Percentiles rank a stretch among this genome's conserved stretches.
These are phyloP conservation scores for Lophius piscatorius DNA, from an alignment of 2,113 vertebrate genomes.

Conservation along the genomic window DNA sequence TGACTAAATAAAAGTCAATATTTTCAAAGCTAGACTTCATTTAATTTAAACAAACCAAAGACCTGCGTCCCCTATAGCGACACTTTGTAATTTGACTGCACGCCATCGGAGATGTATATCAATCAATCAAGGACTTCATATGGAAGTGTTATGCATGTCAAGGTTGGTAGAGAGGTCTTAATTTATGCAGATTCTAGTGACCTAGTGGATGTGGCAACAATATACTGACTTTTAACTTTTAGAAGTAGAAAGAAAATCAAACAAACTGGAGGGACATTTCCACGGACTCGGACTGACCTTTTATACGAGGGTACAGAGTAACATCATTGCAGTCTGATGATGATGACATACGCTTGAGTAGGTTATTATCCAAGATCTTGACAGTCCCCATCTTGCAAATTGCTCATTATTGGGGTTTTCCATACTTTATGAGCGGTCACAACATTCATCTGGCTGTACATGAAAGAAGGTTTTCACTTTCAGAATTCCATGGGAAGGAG, in stretches of 20 bases:
- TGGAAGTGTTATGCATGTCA: no score
- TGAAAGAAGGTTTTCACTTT: conserved; percentile 28
- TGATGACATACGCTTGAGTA: conserved; percentile 3
- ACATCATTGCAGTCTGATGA: background rate
- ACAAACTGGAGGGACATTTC: background rate
- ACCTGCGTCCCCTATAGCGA: no score
- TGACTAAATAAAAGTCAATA: no score
- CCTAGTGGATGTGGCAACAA: background rate
- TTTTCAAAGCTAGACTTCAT: no score
- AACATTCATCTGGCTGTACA: conserved; percentile 33
- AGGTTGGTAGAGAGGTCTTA: no score
- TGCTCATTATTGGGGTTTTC: background rate
- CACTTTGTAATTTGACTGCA: no score
- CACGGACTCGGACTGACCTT: background rate
- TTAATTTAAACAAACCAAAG: no score
- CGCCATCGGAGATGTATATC: no score
- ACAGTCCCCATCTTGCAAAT: background rate
- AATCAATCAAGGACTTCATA: no score
- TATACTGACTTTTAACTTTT: background rate
- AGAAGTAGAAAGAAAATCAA: background rate
- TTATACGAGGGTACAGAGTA: background rate
- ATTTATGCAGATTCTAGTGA: no score
- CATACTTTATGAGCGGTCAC: conserved; percentile 7
- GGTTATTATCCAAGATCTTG: background rate
- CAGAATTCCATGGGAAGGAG: conserved; percentile 2